phyloP scores from a whole-genome alignment of 2,797 vertebrate genomes.

The Clarias platycephalus region DNA sequence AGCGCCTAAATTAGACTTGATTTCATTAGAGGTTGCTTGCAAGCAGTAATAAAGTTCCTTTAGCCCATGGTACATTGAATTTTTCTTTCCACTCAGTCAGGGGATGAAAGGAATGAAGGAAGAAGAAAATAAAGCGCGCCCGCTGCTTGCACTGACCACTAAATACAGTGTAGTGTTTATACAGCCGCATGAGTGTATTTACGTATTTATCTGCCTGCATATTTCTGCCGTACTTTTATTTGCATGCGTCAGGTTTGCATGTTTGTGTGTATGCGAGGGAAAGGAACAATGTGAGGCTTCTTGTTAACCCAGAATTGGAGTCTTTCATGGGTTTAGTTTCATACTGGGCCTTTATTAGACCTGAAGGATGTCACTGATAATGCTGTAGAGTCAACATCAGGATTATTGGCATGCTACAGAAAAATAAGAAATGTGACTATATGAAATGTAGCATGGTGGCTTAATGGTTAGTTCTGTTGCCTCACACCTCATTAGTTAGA shows the following conservation, averaged over 20 bases:
- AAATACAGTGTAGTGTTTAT: constrained; percentile 17
- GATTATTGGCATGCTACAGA: background rate
- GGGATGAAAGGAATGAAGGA: background rate
- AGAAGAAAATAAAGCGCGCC: background rate
- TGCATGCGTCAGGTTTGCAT: constrained; percentile 22
- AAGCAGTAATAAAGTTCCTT: constrained; percentile 22
- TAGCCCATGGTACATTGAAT: constrained; percentile 10
- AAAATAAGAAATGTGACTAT: background rate
- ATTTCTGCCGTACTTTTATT: constrained; percentile 9
- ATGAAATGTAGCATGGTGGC: background rate
- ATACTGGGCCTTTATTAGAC: background rate
- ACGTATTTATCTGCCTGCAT: constrained; percentile 6
- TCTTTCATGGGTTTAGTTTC: background rate
- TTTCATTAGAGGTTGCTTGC: constrained; percentile 19
- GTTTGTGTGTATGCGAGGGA: background rate
- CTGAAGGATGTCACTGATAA: background rate
- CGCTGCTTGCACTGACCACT: constrained; percentile 7
- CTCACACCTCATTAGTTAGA: too few relatives aligned
- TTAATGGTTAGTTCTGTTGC: too few relatives aligned
- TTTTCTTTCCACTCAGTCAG: constrained; percentile 23
- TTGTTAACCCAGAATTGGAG: constrained; percentile 20
- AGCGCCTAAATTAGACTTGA: constrained; percentile 13
- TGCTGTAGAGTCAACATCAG: background rate
- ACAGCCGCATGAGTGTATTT: background rate
- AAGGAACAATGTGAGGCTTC: constrained; percentile 9